A percentile compares a stretch with the other conserved stretches of the same genome.
Conservation (phyloP, 92 coral and sea anemone species). For the Epizoanthus fatuus region DNA sequence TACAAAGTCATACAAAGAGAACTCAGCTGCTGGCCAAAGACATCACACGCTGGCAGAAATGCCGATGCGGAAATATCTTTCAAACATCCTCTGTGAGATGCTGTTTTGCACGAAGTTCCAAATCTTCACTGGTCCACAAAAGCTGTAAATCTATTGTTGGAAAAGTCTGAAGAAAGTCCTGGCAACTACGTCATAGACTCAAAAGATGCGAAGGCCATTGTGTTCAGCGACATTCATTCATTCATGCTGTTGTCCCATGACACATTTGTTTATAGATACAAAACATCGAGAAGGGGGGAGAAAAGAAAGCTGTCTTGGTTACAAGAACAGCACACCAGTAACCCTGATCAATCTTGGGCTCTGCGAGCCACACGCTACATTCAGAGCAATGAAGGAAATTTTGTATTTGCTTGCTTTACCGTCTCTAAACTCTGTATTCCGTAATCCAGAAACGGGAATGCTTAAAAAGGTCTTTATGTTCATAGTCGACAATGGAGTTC, state of each 20-base stretch:
- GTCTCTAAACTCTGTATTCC: slow-evolving; percentile 24
- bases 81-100: slow-evolving; percentile 46
- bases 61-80: slow-evolving; percentile 51
- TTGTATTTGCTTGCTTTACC: slow-evolving; percentile 53
- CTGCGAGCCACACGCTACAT: slow-evolving; percentile 60
- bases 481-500: slow-evolving; percentile 55
- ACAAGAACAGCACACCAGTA: slow-evolving; percentile 59
- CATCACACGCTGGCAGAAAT: slow-evolving; percentile 51
- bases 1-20: slow-evolving; percentile 36
- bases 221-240: slow-evolving; percentile 33
- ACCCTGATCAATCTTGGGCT: slow-evolving; percentile 47
- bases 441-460: slow-evolving; percentile 2
- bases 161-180: slow-evolving; percentile 21
- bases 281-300: not conserved
- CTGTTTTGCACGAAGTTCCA: slow-evolving; percentile 10
- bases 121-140: slow-evolving; percentile 65
- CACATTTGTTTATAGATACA: slow-evolving; percentile 57
- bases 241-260: slow-evolving; percentile 52
- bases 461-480: slow-evolving; percentile 55
- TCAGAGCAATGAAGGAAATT: slow-evolving; percentile 65
- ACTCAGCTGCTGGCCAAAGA: slow-evolving; percentile 40
- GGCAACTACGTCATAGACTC: slow-evolving; percentile 48
- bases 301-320: no score
- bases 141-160: slow-evolving; percentile 36
- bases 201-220: slow-evolving; percentile 53